Conservation (phyloP, 92 coral and sea anemone species). For the Plumapathes pennacea region DNA sequence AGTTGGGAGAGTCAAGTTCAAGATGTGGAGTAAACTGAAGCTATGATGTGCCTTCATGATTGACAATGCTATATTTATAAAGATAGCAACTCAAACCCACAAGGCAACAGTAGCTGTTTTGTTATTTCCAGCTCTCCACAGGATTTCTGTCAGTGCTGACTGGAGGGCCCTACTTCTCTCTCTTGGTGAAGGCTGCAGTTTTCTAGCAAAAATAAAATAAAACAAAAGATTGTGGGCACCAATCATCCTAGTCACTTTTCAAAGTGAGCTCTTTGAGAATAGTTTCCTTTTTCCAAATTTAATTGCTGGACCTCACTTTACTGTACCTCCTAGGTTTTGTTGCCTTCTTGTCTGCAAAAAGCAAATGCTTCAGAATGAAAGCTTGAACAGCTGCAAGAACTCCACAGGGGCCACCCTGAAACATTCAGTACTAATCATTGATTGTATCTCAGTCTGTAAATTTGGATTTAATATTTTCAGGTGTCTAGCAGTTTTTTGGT, state of each 20-base stretch:
- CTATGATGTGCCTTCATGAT: background rate
- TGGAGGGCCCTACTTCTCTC: constrained; percentile 74
- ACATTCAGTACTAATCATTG: no score
- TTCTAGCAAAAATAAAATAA: constrained; percentile 24
- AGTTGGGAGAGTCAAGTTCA: no score
- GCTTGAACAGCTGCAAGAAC: constrained; percentile 93
- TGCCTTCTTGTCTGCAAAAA: constrained; percentile 60
- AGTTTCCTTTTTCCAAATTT: no score
- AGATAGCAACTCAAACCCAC: constrained; percentile 71
- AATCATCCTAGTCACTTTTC: no score
- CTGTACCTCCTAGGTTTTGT: constrained; percentile 19
- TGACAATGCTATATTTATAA: background rate
- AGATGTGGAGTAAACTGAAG: no score
- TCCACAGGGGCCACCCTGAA: constrained; percentile 99
- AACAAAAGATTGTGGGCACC: no score
- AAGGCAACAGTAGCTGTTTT: constrained; percentile 72
- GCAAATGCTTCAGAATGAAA: constrained; percentile 72
- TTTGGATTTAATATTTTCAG: no score
- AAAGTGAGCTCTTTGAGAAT: no score
- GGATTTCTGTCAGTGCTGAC: constrained; percentile 84
- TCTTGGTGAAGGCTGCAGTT: constrained; percentile 69
- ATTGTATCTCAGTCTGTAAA: no score
- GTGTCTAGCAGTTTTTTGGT: no score
- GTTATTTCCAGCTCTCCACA: constrained; percentile 87
- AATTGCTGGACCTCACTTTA: no score